Evolutionary conservation across 2,888 invertebrate genomes (phyloP), one percentile per base, ranked within the genome.

Genomic region (Sericinus montela): DNA sequence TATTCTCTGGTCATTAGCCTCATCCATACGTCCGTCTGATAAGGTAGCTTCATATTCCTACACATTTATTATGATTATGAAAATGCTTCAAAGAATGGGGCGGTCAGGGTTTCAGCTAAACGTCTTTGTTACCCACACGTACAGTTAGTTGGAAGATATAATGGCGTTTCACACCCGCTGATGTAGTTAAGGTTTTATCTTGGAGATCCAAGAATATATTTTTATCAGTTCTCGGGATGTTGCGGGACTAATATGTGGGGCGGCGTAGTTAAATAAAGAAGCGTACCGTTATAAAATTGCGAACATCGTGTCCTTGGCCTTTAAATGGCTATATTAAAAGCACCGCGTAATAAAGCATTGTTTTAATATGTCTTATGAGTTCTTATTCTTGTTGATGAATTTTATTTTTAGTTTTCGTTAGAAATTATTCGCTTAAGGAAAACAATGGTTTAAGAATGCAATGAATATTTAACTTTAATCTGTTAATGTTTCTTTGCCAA

Each of bases 11-110:
- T 72, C 76, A 73, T 78, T 75, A 74, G 77, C 73, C 71, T 56
- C 69, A 59, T 61, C 67, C 58, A 59, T 62, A 60, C 70, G 67
- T 69, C 69, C 69, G 61, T 60, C 63, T 77, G 82, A 81, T 82
- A 82, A 77, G 69, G 29, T 59, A 60, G 57, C 59, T 58, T 58
- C 67, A 72, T 64, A 73, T 75, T 73, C 75, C 73, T 68, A 72
- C 73, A 74, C 75, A 82, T 83, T 84, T 81, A 84, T 82, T 78
- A 81, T 76, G 75, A 77, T 82, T 75, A 81, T 73, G 70, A 62
- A 63, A 63, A 63, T 71, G 71, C 68, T 79, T 77, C 78, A 75
- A 69, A 71, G 76, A 80, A 80, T 59, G 65, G 52, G 57, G 60
- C 56, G 55, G 56, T 52, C 55, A 51, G 61, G 62, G 67, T 60